Base-by-base conservation (phyloP, 2,797 vertebrate species). In the Gymnoscopelus microlampas region DNA sequence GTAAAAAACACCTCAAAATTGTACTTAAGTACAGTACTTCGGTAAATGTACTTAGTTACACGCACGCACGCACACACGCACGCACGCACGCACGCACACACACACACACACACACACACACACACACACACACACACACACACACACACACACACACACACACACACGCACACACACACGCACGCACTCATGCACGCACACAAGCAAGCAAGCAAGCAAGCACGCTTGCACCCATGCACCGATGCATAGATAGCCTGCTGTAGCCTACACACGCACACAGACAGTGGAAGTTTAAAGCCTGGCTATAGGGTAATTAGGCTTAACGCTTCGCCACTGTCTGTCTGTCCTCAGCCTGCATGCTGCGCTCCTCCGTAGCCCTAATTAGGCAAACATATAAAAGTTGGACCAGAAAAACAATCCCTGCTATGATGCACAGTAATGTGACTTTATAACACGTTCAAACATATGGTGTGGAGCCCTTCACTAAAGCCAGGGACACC, bases 241-340 rank as follows among this genome's bases (percentile, higher is more conserved):
- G 65, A 53, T 53, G 19, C 67, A 68, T 54, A 53, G 63, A 26
- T 26, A 29, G 26, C 1, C 26, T 4, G 26, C 26, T 29, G 26
- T 29, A 29, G 26, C 2, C 26, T 29, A 29, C 26, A 29, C 26
- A 29, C 26, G 26, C 49, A 58, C 67, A 79, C 51, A 67, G 71
- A 74, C 75, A 64, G 75, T 71, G 83, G 82, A 87, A 88, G 83
- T 80, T 83, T 76, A 83, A 80, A 82, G 68, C 77, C 78, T 32
- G 77, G 83, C 86, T 83, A 88, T 83, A 88, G 80, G 83, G 85
- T 82, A 88, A 91, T 90, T 81, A 79, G 79, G 85, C 82, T 73
- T 75, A 53, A 71, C 66, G 78, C 82, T 89, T 78, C 83, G 65
- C 84, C 80, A 77, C 86, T 85, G 87, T 19, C 19, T 19, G 19